Base-by-base conservation (phyloP, 2,113 vertebrate species). In the Myiozetetes cayanensis region DNA sequence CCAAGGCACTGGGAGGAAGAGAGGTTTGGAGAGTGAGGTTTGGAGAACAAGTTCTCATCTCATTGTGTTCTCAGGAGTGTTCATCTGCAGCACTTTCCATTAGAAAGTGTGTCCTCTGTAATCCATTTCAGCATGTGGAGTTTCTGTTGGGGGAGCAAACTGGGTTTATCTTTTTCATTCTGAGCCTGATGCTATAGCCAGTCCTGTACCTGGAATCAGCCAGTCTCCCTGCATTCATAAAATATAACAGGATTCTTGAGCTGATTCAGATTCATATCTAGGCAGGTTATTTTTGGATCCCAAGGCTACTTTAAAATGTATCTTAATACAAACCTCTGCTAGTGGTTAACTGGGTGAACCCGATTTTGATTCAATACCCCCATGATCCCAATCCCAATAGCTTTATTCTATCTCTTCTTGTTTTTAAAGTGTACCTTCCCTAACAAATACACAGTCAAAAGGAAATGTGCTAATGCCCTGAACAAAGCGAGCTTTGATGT, bases 401-500 rank as follows among this genome's bases (percentile, higher is more conserved):
- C 79, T 91, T 81, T 85, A 79, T 82, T 90, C 39, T 55, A 1
- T 16, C 5, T 70, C 12, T 68, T 23, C 33, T 65, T 58, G 44
- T 21, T 82, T 76, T 76, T 28, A 67, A 65, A 86, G 30, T 67
- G 41, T 8, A 50, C 50, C 67, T 87, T 73, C 72, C 85, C 2
- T 62, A 82, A 75, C 84, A 92, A 90, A 92, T 62, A 59, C 52
- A n/a, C n/a, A 66, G 47, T 90, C 76, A 52, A 92, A 92, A 94
- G 86, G 72, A 96, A 94, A 65, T 55, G 76, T 75, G 39, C 52
- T 96, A 67, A 90, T 87, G 50, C 87, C 90, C 52, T 72, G 81
- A 89, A 94, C 90, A 96, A 97, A 94, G 90, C 35, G 50, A 86
- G 85, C 93, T 96, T 96, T 94, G 85, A 91, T 97, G 95, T 96